Evolutionary conservation across 1,140 invertebrate genomes (phyloP), one percentile per base, ranked within the genome.

Genomic region (Zaprionus inermis): DNA sequence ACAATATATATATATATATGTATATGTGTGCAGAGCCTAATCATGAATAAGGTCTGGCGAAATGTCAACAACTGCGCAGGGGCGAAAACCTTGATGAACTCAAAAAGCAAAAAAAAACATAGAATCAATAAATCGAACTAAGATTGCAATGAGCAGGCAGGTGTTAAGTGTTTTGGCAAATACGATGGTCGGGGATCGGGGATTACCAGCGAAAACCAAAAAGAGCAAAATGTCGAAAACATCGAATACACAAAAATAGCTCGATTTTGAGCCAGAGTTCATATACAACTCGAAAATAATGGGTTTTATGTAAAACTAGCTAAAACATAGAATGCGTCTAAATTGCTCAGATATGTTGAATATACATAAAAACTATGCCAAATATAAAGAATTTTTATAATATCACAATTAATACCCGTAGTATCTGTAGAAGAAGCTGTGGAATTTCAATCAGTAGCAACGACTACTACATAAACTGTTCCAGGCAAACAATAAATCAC

Each of bases 41-140:
- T 34, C 12, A 64, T 65, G 22, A 56, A 20, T 56, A 65, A 65
- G 54, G 51, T 52, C 63, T 30, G 22, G 30, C 22, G 24, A 57
- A 68, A 60, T 51, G 55, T 68, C 20, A 60, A 32, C 24, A n/a
- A 56, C 24, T 32, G 22, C n/a, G 22, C 12, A 12, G 41, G 24
- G 32, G 22, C n/a, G n/a, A 5, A 34, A 16, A 14, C 36, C 10
- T 18, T 41, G 44, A 18, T 18, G 44, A 34, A 61, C 49, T 34
- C 24, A 28, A 28, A 28, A 28, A 28, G 5, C 1, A 41, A 7
- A 41, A 41, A 16, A 44, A 44, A 44, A 44, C 61, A 54, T 64
- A 20, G 28, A 49, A 61, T 34, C 12, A 61, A 54, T 2, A 54
- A 54, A 16, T 16, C 9, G 6, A 54, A 28, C 5, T 28, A 1